Evolutionary conservation across 92 coral and sea anemone genomes (phyloP).

Genomic region (Galaxea fascicularis): DNA sequence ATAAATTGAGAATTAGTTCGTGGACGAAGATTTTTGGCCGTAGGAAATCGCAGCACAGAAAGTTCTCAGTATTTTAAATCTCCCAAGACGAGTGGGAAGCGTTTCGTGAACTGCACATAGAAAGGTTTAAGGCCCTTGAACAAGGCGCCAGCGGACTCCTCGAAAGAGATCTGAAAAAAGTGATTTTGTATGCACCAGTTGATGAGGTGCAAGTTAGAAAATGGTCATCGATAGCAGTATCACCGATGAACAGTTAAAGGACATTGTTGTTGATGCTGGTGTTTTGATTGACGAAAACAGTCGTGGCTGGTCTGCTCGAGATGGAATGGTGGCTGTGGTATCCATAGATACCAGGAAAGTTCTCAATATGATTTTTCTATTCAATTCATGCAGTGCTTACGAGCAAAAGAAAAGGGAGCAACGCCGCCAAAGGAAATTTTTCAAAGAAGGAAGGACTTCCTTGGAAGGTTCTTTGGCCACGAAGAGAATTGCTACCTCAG

Average conservation of each 20-base stretch:
- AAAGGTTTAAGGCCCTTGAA: conserved; percentile 32
- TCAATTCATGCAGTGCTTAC: too few species aligned
- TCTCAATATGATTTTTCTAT: too few species aligned
- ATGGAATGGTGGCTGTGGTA: conserved; percentile 65
- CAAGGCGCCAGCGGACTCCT: conserved; percentile 35
- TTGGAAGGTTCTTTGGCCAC: too few species aligned
- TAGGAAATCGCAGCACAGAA: conserved; percentile 54
- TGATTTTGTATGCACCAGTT: conserved; percentile 31
- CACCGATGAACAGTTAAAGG: conserved; percentile 45
- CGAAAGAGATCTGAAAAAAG: conserved; percentile 27
- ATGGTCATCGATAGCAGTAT: conserved; percentile 28
- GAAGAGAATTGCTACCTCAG: too few species aligned
- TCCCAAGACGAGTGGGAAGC: conserved; percentile 17
- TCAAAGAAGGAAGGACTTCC: too few species aligned
- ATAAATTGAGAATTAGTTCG: conserved; percentile 37
- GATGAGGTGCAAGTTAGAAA: conserved; percentile 3
- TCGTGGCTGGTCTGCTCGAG: conserved; percentile 78
- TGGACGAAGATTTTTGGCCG: conserved; percentile 38
- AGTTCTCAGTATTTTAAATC: conserved; percentile 31
- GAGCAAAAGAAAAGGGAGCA: too few species aligned
- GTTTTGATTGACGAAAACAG: conserved; percentile 54
- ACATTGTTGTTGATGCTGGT: conserved; percentile 46
- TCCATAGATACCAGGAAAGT: too few species aligned
- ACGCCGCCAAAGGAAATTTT: too few species aligned
- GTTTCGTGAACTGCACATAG: conserved; percentile 49